Conservation (phyloP, 2,113 vertebrate species). For the Cercocebus atys region DNA sequence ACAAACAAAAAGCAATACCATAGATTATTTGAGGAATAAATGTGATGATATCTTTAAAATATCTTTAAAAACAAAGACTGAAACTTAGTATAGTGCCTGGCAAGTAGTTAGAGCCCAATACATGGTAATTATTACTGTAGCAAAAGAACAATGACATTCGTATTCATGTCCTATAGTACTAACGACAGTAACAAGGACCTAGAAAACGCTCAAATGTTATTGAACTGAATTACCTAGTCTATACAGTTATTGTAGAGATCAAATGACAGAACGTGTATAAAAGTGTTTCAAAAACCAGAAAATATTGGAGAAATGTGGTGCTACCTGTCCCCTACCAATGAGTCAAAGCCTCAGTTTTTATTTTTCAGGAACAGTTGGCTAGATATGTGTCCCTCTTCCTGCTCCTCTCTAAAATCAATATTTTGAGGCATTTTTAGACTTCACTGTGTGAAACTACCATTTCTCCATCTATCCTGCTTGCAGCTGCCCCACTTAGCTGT, state of each 20-base stretch:
- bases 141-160: not conserved
- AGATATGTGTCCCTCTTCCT: not conserved
- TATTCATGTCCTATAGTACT: not conserved
- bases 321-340: not conserved
- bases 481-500: not conserved
- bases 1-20: not conserved
- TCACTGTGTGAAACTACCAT: not conserved
- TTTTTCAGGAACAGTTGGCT: not conserved
- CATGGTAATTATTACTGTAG: not conserved
- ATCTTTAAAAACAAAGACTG: not conserved
- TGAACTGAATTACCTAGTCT: not conserved
- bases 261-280: not conserved
- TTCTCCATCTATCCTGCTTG: not conserved
- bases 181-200: not conserved
- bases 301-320: not conserved
- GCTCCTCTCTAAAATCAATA: not conserved
- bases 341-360: not conserved
- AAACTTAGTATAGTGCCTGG: not conserved
- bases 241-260: not conserved
- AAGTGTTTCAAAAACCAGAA: slow-evolving; percentile 14
- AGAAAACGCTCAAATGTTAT: not conserved
- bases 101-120: not conserved
- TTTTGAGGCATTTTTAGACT: slow-evolving; percentile 1
- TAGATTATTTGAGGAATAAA: not conserved
- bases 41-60: not conserved